phyloP scores from a whole-genome alignment of 2,113 vertebrate species.

The Gavia stellata region DNA sequence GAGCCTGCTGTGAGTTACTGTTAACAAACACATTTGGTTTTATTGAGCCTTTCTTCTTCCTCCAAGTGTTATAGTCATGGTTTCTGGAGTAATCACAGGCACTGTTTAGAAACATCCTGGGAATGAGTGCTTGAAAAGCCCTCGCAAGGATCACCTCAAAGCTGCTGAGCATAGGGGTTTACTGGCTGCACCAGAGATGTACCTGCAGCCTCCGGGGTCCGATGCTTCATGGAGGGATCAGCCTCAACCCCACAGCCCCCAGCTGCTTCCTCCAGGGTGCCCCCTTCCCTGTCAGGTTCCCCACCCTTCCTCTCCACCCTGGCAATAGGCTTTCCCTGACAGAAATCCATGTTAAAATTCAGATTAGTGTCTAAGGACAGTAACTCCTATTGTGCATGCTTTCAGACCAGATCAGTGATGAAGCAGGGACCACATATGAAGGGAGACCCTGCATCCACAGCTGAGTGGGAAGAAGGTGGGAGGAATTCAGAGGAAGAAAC shows the following conservation, averaged over 20 bases:
- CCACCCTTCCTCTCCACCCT: not conserved
- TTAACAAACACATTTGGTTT: constrained; percentile 42
- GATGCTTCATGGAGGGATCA: not conserved
- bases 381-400: not conserved
- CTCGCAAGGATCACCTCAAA: not conserved
- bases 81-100: constrained; percentile 3
- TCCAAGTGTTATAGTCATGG: not conserved
- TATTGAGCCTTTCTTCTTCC: constrained; percentile 18
- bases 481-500: not conserved
- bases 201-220: not conserved
- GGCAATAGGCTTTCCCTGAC: not conserved
- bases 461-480: not conserved
- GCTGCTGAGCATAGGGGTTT: not conserved
- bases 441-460: not conserved
- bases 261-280: not conserved
- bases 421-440: not conserved
- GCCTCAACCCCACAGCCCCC: not conserved
- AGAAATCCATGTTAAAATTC: not conserved
- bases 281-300: not conserved
- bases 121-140: not conserved
- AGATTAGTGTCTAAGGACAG: not conserved
- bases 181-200: not conserved
- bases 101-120: not conserved
- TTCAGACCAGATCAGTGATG: not conserved
- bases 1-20: constrained; percentile 22